These are phyloP conservation scores for Osmerus eperlanus DNA, from an alignment of 2,113 vertebrate species.

Conservation along the genomic window DNA sequence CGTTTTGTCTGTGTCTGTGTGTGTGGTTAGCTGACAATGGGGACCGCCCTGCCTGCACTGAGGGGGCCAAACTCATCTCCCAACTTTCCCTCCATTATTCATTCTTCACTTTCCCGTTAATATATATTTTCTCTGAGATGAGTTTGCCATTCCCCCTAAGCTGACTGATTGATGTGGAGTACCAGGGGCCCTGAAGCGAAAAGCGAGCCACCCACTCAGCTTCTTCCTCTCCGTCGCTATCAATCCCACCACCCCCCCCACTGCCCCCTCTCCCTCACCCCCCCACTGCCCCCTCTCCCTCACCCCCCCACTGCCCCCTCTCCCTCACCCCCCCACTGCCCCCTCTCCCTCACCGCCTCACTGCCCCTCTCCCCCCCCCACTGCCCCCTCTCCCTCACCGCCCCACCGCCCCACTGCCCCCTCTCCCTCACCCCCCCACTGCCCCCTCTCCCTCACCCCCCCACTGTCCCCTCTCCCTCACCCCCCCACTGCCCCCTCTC, in stretches of 20 bases:
- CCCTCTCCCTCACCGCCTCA: background rate
- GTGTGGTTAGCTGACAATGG: background rate
- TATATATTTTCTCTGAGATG: too few species aligned
- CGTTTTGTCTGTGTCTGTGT: background rate
- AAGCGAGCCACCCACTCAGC: background rate
- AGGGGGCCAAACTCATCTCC: background rate
- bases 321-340: background rate
- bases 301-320: too few species aligned
- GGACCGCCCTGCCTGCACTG: too few species aligned
- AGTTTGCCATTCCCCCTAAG: background rate
- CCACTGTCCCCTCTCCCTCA: background rate
- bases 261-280: too few species aligned
- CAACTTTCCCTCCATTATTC: too few species aligned
- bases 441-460: too few species aligned
- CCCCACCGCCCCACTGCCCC: background rate
- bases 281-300: too few species aligned
- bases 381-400: background rate
- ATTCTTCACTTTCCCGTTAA: too few species aligned
- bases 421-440: background rate
- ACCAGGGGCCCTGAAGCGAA: slow-evolving; percentile 40
- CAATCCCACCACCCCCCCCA: slow-evolving; percentile 10
- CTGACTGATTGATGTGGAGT: slow-evolving; percentile 36
- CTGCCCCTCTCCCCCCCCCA: background rate
- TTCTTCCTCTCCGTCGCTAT: slow-evolving; percentile 26
- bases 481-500: background rate